Evolutionary conservation across 2,888 invertebrate genomes (phyloP).

Genomic region (Tigriopus californicus): DNA sequence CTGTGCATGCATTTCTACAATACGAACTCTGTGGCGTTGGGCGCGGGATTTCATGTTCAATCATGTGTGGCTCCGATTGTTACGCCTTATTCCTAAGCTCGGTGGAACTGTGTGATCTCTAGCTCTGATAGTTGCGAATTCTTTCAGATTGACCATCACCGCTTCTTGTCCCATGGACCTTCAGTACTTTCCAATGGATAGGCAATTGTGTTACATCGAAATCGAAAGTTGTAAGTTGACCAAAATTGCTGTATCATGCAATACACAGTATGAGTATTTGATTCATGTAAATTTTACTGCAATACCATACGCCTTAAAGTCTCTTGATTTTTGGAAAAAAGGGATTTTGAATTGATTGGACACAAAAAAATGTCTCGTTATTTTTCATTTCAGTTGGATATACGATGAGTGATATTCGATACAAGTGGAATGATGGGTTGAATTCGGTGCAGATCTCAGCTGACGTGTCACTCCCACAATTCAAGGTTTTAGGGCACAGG

Average conservation of each 20-base stretch:
- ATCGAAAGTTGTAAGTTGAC: conserved; percentile 94
- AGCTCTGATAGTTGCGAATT: background rate
- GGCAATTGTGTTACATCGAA: conserved; percentile 81
- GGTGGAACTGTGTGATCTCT: too few relatives aligned
- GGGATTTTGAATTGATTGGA: too few relatives aligned
- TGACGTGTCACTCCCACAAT: conserved; percentile 15
- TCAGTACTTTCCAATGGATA: conserved; percentile 89
- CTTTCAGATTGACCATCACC: conserved; percentile 69
- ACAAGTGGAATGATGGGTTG: conserved; percentile 89
- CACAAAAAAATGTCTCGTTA: background rate
- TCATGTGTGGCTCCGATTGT: too few relatives aligned
- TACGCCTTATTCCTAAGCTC: too few relatives aligned
- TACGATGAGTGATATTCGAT: conserved; percentile 89
- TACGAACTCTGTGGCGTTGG: too few relatives aligned
- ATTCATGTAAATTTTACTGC: too few relatives aligned
- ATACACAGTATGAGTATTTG: too few relatives aligned
- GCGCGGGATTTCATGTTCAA: too few relatives aligned
- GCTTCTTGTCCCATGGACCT: conserved; percentile 91
- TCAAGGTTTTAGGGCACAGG: conserved; percentile 15
- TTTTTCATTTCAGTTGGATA: conserved; percentile 59
- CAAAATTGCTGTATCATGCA: too few relatives aligned
- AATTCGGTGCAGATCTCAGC: conserved; percentile 37
- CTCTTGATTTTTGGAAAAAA: too few relatives aligned
- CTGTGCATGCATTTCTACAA: too few relatives aligned
- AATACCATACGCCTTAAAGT: too few relatives aligned